Evolutionary conservation across 2,888 invertebrate species (phyloP).

Genomic region (Scaptomyza polygonia): DNA sequence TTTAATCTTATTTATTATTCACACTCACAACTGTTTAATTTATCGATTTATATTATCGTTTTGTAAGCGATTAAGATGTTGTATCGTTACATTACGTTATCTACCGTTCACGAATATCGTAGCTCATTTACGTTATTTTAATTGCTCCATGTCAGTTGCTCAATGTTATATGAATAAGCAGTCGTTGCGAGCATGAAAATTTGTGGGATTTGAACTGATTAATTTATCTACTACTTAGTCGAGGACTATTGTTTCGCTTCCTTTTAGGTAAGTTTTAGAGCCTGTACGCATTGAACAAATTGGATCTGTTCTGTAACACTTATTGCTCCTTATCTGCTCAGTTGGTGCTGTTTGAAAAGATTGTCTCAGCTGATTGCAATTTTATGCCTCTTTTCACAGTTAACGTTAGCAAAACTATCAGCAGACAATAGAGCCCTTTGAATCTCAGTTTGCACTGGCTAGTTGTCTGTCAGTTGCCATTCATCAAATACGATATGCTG

Average conservation of each 20-base stretch:
- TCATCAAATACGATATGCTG: constrained; percentile 11
- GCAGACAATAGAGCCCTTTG: background rate
- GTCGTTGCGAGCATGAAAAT: no score
- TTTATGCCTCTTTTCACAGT: background rate
- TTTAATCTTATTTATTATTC: no score
- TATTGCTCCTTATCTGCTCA: background rate
- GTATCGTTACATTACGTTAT: background rate
- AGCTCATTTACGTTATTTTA: background rate
- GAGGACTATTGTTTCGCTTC: no score
- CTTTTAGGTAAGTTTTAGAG: background rate
- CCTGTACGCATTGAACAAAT: background rate
- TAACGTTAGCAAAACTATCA: background rate
- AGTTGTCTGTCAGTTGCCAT: background rate
- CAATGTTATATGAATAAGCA: background rate
- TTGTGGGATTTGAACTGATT: no score
- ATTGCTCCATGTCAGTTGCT: background rate
- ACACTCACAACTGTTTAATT: no score
- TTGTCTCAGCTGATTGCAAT: background rate
- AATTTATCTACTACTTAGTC: no score
- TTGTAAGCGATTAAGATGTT: background rate
- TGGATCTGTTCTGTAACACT: constrained; percentile 1
- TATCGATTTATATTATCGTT: background rate
- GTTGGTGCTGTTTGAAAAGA: background rate
- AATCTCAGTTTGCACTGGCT: constrained; percentile 1
- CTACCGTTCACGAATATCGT: background rate